Conservation (phyloP, 1,140 invertebrate species). For the Ladona fulva region DNA sequence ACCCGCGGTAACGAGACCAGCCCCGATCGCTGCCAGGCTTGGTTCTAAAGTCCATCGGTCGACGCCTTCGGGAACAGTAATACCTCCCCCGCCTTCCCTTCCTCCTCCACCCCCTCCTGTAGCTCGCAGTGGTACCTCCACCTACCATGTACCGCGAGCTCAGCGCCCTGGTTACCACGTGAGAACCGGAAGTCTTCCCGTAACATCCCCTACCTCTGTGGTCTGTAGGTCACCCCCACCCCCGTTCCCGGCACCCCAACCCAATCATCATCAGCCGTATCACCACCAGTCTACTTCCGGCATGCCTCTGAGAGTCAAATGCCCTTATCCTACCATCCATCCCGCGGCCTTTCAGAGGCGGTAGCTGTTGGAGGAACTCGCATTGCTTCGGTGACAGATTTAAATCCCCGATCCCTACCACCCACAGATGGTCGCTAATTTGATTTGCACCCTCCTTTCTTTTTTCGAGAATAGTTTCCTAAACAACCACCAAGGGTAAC, state of each 20-base stretch:
- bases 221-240: not conserved
- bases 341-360: not conserved
- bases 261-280: not conserved
- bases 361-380: not conserved
- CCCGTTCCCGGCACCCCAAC: not conserved
- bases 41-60: not conserved
- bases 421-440: too few species aligned
- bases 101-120: not conserved
- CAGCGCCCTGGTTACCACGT: not conserved
- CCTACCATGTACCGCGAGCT: not conserved
- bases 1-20: not conserved
- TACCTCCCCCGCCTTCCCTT: not conserved
- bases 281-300: not conserved
- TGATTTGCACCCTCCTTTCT: too few species aligned
- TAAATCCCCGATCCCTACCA: too few species aligned
- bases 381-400: too few species aligned
- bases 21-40: not conserved
- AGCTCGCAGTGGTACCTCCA: not conserved
- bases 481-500: too few species aligned
- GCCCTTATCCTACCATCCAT: not conserved
- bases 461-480: too few species aligned
- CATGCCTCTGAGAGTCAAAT: not conserved
- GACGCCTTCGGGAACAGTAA: not conserved
- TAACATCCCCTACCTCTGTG: not conserved
- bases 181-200: not conserved